A percentile compares a stretch with the other conserved stretches of the same genome.
These are phyloP conservation scores for Megaustenia siamemsis DNA, from an alignment of 2,888 invertebrate species.

Conservation along the genomic window DNA sequence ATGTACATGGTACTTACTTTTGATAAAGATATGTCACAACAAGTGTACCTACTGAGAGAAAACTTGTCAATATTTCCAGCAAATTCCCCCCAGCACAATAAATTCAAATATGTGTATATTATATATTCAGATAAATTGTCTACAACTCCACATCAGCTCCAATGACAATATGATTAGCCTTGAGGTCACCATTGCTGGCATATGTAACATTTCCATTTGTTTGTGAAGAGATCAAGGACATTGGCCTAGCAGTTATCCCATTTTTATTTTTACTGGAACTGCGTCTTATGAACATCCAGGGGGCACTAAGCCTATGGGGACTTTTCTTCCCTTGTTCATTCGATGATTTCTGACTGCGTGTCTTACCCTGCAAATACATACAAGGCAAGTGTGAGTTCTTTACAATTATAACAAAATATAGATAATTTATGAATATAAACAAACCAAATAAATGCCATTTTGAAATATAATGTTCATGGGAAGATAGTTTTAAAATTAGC, in stretches of 20 bases:
- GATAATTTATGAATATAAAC: too few relatives aligned
- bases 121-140: not conserved
- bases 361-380: constrained; percentile 30
- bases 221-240: constrained; percentile 3
- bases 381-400: not conserved
- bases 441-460: too few relatives aligned
- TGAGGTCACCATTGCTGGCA: constrained; percentile 46
- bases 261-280: constrained; percentile 68
- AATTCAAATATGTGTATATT: too few relatives aligned
- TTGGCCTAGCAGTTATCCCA: constrained; percentile 3
- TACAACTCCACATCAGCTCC: constrained; percentile 46
- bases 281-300: constrained; percentile 75
- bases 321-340: constrained; percentile 61
- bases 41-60: too few relatives aligned
- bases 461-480: too few relatives aligned
- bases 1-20: too few relatives aligned
- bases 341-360: constrained; percentile 24
- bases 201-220: constrained; percentile 42
- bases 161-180: not conserved
- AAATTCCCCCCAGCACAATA: too few relatives aligned
- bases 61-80: too few relatives aligned
- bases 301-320: constrained; percentile 71
- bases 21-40: too few relatives aligned
- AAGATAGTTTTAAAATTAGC: too few relatives aligned
- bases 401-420: not conserved